Evolutionary conservation across 2,797 vertebrate species (phyloP).

Genomic region (Coregonus suidteri): DNA sequence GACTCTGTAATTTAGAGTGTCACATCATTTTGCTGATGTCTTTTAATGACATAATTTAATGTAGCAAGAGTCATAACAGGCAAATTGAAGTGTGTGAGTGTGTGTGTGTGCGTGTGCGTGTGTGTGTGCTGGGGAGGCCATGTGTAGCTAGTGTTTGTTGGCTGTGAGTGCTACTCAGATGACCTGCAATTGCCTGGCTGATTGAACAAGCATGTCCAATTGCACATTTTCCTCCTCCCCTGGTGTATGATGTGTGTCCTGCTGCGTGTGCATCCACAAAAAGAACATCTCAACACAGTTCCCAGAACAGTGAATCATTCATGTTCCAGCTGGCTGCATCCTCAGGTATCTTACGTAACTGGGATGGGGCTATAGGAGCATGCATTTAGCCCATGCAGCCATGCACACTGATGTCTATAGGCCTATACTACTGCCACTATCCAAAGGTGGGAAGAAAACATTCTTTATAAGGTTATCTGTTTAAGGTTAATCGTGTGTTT

Average conservation of each 20-base stretch:
- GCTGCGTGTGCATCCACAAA: conserved; percentile 13
- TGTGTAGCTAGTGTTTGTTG: conserved; percentile 28
- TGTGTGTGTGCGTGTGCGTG: too few relatives aligned
- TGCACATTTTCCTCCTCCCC: conserved; percentile 8
- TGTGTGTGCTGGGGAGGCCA: neutral
- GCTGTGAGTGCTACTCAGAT: conserved; percentile 33
- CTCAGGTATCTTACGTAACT: conserved; percentile 46
- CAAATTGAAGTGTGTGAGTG: conserved; percentile 26
- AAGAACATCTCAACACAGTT: conserved; percentile 30
- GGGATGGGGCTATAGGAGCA: conserved; percentile 17
- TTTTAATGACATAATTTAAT: conserved; percentile 35
- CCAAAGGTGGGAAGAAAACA: neutral
- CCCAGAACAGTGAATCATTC: conserved; percentile 62
- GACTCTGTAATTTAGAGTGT: too few relatives aligned
- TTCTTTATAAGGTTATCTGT: neutral
- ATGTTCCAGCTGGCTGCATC: conserved; percentile 55
- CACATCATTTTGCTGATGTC: too few relatives aligned
- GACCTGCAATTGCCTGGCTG: conserved; percentile 26
- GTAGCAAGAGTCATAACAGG: conserved; percentile 20
- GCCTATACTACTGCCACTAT: neutral
- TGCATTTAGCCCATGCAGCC: too few relatives aligned
- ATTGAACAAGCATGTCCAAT: neutral
- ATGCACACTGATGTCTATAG: neutral
- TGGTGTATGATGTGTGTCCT: conserved; percentile 21
- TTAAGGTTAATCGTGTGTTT: neutral